Conservation (phyloP, 2,113 vertebrate genomes). For the Ptyas mucosa region DNA sequence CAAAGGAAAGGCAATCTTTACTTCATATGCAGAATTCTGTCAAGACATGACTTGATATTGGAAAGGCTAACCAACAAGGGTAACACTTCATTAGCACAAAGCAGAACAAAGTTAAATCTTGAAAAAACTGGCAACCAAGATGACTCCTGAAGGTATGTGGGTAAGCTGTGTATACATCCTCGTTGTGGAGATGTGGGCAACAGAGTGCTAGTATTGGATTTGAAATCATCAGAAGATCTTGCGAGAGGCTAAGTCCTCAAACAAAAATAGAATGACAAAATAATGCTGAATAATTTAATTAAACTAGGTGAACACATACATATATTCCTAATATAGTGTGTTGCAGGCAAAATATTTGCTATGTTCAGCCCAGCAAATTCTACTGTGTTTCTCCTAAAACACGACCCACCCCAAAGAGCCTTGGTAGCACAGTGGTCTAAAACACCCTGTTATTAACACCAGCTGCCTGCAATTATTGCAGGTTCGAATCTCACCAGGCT, state of each 20-base stretch:
- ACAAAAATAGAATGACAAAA: neutral
- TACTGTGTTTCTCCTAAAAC: too few relatives aligned
- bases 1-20: neutral
- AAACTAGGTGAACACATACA: neutral
- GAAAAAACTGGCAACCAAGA: neutral
- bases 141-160: neutral
- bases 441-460: too few relatives aligned
- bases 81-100: neutral
- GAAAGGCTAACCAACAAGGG: neutral
- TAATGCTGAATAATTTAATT: neutral
- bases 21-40: neutral
- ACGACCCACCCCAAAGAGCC: too few relatives aligned
- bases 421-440: too few relatives aligned
- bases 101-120: neutral
- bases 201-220: neutral
- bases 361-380: neutral
- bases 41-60: neutral
- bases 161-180: neutral
- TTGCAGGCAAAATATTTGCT: neutral
- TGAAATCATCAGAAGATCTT: neutral
- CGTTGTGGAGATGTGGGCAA: neutral
- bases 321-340: neutral
- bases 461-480: too few relatives aligned
- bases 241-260: neutral
- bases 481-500: too few relatives aligned